A percentile compares a stretch with the other conserved stretches of the same genome.
Evolutionary conservation across 1,140 invertebrate genomes (phyloP).

Genomic region (Drosophila kanapiae): DNA sequence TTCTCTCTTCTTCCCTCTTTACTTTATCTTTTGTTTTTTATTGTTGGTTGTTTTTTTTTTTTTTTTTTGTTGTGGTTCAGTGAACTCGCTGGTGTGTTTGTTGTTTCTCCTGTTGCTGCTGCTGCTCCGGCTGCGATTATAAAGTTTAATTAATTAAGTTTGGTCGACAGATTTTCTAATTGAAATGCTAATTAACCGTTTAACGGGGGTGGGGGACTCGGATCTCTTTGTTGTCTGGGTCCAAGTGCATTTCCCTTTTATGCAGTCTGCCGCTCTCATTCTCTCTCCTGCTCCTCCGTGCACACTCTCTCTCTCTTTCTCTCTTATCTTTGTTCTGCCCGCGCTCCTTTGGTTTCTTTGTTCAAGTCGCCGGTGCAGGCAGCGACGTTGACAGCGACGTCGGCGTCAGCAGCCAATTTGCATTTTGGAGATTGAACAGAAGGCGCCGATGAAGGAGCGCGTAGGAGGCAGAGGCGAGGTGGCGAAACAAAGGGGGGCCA

Average conservation of each 20-base stretch:
- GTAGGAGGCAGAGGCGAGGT: not conserved
- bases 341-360: slow-evolving; percentile 66
- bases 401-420: slow-evolving; percentile 44
- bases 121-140: not conserved
- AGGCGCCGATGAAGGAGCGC: slow-evolving; percentile 28
- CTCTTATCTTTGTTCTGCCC: slow-evolving; percentile 33
- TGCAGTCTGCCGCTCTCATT: slow-evolving; percentile 9
- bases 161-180: slow-evolving; percentile 43
- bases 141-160: slow-evolving; percentile 37
- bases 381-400: slow-evolving; percentile 33
- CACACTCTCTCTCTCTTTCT: not conserved
- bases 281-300: slow-evolving; percentile 24
- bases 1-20: slow-evolving; percentile 24
- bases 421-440: slow-evolving; percentile 34
- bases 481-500: not conserved
- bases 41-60: slow-evolving; percentile 23
- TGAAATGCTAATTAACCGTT: slow-evolving; percentile 44
- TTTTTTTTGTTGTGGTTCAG: slow-evolving; percentile 38
- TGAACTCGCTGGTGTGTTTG: slow-evolving; percentile 33
- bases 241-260: slow-evolving; percentile 68
- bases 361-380: slow-evolving; percentile 52
- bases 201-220: slow-evolving; percentile 1
- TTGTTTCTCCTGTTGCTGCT: slow-evolving; percentile 6
- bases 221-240: slow-evolving; percentile 71
- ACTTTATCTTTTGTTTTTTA: slow-evolving; percentile 11